A percentile compares a stretch with the other conserved stretches of the same genome.
These are phyloP conservation scores for Stratiolaelaps scimitus DNA, from an alignment of 1,140 invertebrate species.

Conservation along the genomic window DNA sequence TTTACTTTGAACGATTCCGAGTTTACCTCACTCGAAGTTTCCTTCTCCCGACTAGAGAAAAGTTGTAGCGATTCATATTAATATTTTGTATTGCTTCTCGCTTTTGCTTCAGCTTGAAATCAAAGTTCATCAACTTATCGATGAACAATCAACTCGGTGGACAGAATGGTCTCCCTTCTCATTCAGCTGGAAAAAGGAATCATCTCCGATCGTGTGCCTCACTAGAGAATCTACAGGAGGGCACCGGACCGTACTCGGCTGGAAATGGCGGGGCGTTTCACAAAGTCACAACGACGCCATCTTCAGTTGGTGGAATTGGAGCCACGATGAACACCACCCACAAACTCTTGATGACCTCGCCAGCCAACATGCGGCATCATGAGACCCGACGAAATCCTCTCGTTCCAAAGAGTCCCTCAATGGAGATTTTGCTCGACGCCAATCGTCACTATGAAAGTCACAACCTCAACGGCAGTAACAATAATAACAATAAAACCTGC, in stretches of 20 bases:
- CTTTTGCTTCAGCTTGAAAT: neutral
- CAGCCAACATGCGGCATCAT: constrained; percentile 14
- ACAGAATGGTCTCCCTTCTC: neutral
- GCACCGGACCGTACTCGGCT: neutral
- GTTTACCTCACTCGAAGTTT: too few species aligned
- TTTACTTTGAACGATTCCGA: too few species aligned
- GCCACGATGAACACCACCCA: constrained; percentile 7
- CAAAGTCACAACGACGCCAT: too few species aligned
- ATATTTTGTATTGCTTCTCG: too few species aligned
- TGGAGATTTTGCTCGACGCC: constrained; percentile 18
- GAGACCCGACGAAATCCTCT: neutral
- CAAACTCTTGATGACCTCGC: constrained; percentile 15
- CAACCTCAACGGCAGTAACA: too few species aligned
- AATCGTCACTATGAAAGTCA: constrained; percentile 2
- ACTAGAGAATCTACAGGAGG: constrained; percentile 13
- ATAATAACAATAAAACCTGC: too few species aligned
- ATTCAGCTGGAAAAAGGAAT: neutral
- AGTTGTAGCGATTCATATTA: too few species aligned
- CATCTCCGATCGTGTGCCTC: constrained; percentile 12
- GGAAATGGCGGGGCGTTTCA: too few species aligned
- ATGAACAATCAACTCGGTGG: neutral
- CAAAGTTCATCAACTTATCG: constrained; percentile 27
- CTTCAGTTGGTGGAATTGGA: too few species aligned
- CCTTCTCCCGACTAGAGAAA: too few species aligned
- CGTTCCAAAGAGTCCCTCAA: constrained; percentile 19